phyloP scores from a whole-genome alignment of 23 tunicate species.

The Ascidia mentula region DNA sequence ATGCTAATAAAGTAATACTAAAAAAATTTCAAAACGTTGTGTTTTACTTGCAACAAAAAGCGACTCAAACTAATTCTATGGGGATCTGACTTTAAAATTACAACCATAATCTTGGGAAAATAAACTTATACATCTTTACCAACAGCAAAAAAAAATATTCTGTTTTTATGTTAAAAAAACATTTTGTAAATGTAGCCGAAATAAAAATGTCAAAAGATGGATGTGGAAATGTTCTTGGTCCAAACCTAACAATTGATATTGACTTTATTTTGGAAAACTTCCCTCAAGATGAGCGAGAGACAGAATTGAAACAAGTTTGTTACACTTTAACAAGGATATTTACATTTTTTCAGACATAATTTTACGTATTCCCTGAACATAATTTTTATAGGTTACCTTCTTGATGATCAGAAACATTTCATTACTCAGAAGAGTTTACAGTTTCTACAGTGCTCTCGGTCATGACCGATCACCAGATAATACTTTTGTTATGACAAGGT shows the following conservation, averaged over 20 bases:
- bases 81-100: too few species aligned
- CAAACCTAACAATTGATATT: conserved; percentile 65
- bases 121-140: too few species aligned
- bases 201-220: conserved; percentile 45
- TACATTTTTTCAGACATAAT: too few species aligned
- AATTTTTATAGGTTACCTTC: conserved; percentile 40
- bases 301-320: conserved; percentile 67
- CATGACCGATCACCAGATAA: conserved; percentile 92
- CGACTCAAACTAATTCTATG: too few species aligned
- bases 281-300: conserved; percentile 45
- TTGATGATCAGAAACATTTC: conserved; percentile 73
- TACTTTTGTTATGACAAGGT: conserved; percentile 93
- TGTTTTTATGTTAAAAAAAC: too few species aligned
- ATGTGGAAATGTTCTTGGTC: conserved; percentile 63
- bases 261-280: conserved; percentile 69
- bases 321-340: background rate
- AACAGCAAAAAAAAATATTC: too few species aligned
- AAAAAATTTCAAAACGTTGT: too few species aligned
- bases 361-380: too few species aligned
- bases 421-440: conserved; percentile 76
- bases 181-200: too few species aligned
- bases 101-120: too few species aligned
- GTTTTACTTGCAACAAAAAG: too few species aligned
- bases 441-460: conserved; percentile 93
- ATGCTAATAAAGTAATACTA: too few species aligned